Conservation (phyloP, 2,113 vertebrate species). For the Pipra filicauda region DNA sequence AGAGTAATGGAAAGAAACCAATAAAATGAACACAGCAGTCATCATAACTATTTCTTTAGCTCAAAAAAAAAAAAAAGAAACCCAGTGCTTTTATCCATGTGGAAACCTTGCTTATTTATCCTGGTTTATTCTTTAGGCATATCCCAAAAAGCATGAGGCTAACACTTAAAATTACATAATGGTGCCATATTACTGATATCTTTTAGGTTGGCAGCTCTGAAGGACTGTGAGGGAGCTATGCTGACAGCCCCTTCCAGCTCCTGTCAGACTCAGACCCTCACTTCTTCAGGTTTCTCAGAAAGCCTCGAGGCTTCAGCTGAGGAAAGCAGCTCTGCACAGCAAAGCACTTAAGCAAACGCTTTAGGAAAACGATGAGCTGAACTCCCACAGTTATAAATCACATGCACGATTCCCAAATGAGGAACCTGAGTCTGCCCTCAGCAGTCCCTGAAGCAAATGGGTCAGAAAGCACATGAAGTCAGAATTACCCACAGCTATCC, state of each 20-base stretch:
- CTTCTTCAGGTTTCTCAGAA: neutral
- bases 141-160: neutral
- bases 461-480: neutral
- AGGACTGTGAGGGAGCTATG: neutral
- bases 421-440: neutral
- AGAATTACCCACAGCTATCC: neutral
- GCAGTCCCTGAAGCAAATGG: neutral
- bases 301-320: neutral
- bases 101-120: neutral
- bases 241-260: neutral
- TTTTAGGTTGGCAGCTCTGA: neutral
- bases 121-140: neutral
- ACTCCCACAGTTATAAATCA: neutral
- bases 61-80: neutral
- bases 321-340: neutral
- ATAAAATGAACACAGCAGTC: neutral
- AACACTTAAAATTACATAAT: neutral
- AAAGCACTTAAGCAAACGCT: neutral
- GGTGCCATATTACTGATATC: neutral
- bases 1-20: slow-evolving; percentile 56
- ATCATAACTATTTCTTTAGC: neutral
- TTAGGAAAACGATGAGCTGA: neutral
- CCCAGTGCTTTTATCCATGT: neutral
- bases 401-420: neutral
- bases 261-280: neutral